A percentile compares a stretch with the other conserved stretches of the same genome.
Conservation (phyloP, 1,140 invertebrate genomes). For the Centruroides vittatus region DNA sequence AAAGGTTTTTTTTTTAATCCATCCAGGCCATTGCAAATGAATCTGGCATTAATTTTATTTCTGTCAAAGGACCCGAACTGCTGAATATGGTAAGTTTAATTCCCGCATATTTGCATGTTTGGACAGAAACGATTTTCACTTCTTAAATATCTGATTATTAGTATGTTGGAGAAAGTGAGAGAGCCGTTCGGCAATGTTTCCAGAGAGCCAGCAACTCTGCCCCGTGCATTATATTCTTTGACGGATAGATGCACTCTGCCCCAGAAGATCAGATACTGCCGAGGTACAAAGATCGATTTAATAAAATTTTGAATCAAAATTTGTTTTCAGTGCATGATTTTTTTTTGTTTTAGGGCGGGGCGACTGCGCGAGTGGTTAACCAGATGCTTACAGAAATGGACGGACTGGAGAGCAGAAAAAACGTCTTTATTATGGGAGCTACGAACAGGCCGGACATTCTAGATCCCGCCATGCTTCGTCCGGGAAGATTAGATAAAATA, state of each 20-base stretch:
- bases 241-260: constrained; percentile 94
- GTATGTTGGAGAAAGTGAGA: constrained; percentile 99
- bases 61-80: constrained; percentile 89
- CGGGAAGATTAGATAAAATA: constrained; percentile 85
- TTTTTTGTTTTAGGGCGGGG: constrained; percentile 35
- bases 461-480: constrained; percentile 86
- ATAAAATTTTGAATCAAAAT: background rate
- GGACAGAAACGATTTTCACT: background rate
- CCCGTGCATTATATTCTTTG: constrained; percentile 99
- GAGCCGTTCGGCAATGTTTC: constrained; percentile 88
- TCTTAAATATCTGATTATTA: constrained; percentile 25
- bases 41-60: constrained; percentile 92
- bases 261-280: constrained; percentile 59
- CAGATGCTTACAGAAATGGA: constrained; percentile 99
- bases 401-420: constrained; percentile 70
- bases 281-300: constrained; percentile 34
- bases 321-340: background rate
- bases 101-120: constrained; percentile 22
- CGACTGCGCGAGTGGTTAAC: constrained; percentile 68
- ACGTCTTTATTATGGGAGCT: constrained; percentile 87
- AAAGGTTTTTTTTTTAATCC: too few relatives aligned
- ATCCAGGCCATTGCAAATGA: constrained; percentile 74
- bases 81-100: constrained; percentile 55
- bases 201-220: constrained; percentile 82
- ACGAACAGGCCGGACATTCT: constrained; percentile 95